Evolutionary conservation across 2,797 vertebrate species (phyloP).

Genomic region (Martes flavigula): DNA sequence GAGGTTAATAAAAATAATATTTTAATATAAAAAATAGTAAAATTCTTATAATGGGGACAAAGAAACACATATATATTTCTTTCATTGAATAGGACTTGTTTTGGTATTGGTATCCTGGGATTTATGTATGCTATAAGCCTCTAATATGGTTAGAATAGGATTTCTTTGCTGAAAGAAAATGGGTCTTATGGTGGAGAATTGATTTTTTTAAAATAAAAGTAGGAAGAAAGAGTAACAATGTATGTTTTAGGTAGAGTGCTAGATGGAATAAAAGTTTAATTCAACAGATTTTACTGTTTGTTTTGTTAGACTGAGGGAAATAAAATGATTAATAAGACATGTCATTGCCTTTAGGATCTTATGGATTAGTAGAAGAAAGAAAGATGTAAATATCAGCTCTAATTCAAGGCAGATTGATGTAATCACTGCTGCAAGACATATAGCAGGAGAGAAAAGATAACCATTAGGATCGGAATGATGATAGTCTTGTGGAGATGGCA

Average conservation of each 20-base stretch:
- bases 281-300: constrained; percentile 23
- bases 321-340: constrained; percentile 13
- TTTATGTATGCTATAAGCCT: constrained; percentile 31
- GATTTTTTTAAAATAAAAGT: constrained; percentile 55
- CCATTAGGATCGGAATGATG: background rate
- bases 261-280: constrained; percentile 38
- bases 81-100: constrained; percentile 32
- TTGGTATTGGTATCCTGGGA: constrained; percentile 49
- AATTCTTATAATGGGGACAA: constrained; percentile 24
- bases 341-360: constrained; percentile 2
- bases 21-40: constrained; percentile 51
- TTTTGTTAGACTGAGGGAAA: constrained; percentile 13
- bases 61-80: constrained; percentile 49
- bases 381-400: background rate
- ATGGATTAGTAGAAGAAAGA: constrained; percentile 8
- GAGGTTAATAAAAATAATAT: constrained; percentile 56
- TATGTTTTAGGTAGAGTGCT: constrained; percentile 33
- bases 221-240: constrained; percentile 20
- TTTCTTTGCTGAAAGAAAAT: constrained; percentile 59
- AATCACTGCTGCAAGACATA: background rate
- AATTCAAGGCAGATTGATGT: constrained; percentile 9
- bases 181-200: constrained; percentile 26
- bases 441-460: background rate
- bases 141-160: constrained; percentile 48
- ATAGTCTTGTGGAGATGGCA: background rate